phyloP scores from a whole-genome alignment of 2,888 invertebrate species.

The Gryllus longicercus region DNA sequence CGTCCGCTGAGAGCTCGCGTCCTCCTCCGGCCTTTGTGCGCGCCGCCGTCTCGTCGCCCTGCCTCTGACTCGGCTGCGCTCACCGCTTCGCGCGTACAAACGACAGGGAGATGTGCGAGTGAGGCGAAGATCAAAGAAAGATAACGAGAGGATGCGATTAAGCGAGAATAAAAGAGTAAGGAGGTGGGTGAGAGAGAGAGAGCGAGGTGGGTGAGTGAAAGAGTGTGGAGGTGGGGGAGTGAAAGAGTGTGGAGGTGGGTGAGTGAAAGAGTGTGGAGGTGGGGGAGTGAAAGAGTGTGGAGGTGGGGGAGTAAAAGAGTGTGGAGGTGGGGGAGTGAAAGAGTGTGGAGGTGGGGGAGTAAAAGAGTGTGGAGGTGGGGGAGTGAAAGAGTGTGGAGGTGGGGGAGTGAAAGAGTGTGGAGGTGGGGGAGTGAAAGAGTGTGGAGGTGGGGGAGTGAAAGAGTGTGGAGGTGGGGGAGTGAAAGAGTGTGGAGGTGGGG shows the following conservation, averaged over 20 bases:
- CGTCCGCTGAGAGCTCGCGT: too few species aligned
- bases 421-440: too few species aligned
- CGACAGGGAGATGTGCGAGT: neutral
- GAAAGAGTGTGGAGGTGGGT: neutral
- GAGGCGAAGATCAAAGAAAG: neutral
- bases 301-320: neutral
- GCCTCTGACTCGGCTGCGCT: too few species aligned
- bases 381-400: neutral
- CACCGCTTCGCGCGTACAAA: neutral
- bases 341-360: neutral
- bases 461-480: too few species aligned
- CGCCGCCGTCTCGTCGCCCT: too few species aligned
- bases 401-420: neutral
- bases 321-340: neutral
- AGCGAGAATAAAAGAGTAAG: neutral
- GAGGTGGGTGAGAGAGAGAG: neutral
- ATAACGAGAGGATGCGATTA: neutral
- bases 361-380: neutral
- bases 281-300: neutral
- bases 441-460: too few species aligned
- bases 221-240: neutral
- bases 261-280: neutral
- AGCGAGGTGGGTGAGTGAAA: neutral
- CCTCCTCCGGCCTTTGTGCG: too few species aligned
- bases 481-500: too few species aligned